phyloP scores from a whole-genome alignment of 1,140 invertebrate species.

The Mercenaria mercenaria region DNA sequence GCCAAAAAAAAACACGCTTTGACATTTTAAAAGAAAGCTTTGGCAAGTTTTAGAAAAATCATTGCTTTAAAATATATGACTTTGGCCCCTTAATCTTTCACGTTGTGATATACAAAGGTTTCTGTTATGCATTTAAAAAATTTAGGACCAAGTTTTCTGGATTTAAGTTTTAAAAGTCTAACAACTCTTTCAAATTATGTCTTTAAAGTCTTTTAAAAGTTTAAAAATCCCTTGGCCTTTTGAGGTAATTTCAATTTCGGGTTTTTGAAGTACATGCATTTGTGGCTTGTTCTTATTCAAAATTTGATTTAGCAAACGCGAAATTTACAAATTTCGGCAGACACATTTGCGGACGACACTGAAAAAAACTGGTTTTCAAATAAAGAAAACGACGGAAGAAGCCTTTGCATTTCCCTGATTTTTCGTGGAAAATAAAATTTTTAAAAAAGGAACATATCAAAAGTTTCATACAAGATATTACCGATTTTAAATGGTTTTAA shows the following conservation, averaged over 20 bases:
- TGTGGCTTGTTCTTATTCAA: slow-evolving; percentile 22
- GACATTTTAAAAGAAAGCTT: background rate
- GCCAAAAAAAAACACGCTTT: background rate
- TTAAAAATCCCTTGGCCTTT: background rate
- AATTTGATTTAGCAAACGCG: too few species aligned
- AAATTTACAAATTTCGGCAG: background rate
- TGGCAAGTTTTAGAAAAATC: background rate
- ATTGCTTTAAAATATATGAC: background rate
- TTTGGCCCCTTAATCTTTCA: slow-evolving; percentile 7
- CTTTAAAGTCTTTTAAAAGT: background rate
- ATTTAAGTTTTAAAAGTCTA: slow-evolving; percentile 55
- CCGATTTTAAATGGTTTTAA: too few species aligned
- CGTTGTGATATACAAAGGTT: background rate
- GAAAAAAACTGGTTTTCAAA: background rate
- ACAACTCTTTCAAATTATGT: background rate
- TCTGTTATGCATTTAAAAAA: background rate
- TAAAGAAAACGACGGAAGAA: background rate
- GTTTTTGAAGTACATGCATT: slow-evolving; percentile 11
- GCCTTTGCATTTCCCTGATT: background rate
- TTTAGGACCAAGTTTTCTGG: background rate
- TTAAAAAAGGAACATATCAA: background rate
- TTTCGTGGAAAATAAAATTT: background rate
- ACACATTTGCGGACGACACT: too few species aligned
- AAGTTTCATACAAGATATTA: background rate
- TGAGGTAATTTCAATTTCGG: too few species aligned